Percentiles rank a stretch among this genome's conserved stretches.
Evolutionary conservation across 1,140 invertebrate species (phyloP).

Genomic region (Mercenaria mercenaria): DNA sequence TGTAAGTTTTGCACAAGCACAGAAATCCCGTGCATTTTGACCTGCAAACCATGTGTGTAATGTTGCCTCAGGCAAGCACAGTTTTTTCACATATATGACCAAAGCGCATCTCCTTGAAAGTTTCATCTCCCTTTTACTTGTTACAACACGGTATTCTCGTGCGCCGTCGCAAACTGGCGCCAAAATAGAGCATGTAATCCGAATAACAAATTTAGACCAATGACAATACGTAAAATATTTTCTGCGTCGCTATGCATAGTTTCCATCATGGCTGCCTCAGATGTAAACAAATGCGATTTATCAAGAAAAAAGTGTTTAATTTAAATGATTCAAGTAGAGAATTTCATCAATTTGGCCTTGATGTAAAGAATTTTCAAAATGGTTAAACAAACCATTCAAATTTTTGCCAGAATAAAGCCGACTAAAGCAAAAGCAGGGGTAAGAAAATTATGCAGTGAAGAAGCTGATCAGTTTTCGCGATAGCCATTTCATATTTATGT

Average conservation of each 20-base stretch:
- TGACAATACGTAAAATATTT: not conserved
- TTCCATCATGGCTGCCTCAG: slow-evolving; percentile 52
- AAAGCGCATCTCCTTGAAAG: too few species aligned
- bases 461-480: not conserved
- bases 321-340: not conserved
- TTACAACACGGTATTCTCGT: too few species aligned
- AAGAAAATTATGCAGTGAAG: slow-evolving; percentile 39
- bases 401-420: slow-evolving; percentile 85
- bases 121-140: too few species aligned
- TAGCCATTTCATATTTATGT: too few species aligned
- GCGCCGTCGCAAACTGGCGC: too few species aligned
- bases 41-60: too few species aligned
- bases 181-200: too few species aligned
- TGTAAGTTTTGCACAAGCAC: too few species aligned
- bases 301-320: not conserved
- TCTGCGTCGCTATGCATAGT: slow-evolving; percentile 31
- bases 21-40: too few species aligned
- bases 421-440: slow-evolving; percentile 84
- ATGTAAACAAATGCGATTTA: slow-evolving; percentile 46
- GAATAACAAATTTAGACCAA: slow-evolving; percentile 6
- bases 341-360: not conserved
- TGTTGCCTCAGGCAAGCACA: too few species aligned
- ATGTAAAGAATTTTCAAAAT: slow-evolving; percentile 69
- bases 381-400: slow-evolving; percentile 86
- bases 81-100: too few species aligned